Base-by-base conservation (phyloP, 2,888 invertebrate species). In the Ernsta delagoae region DNA sequence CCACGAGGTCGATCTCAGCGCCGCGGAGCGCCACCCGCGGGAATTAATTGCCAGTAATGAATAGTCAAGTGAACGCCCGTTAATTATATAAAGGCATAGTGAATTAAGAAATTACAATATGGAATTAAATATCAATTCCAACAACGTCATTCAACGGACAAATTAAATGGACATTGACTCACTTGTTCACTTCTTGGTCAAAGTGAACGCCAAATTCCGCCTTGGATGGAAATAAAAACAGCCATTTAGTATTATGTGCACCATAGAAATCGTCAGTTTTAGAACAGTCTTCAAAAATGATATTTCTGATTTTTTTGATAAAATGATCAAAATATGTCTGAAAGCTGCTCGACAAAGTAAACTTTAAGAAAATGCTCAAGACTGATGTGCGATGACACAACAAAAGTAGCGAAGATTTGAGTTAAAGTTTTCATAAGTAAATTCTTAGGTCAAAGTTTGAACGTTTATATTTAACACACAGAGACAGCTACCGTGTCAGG, bases 31-130 rank as follows among this genome's bases (percentile, higher is more conserved):
- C 89, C 87, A 86, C 92, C 89, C 92, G 92, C 90, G 92, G 93
- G 93, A 92, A 90, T 93, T 93, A 92, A 93, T 92, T 92, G 92
- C 91, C 86, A 90, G 90, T 92, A 93, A 93, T 93, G 93, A 93
- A 92, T 93, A 93, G 92, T 88, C 92, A 89, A 92, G 92, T 90
- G 91, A 90, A 87, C 89, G 84, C 85, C 88, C 84, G 88, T 90
- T 92, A 91, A 93, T 93, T 92, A 92, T 89, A 87, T 85, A 86
- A 71, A 75, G 74, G 73, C 81, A 84, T 74, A 74, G 74, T 72
- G 73, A 76, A 76, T 76, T 76, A 76, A 74, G 72, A 76, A 73
- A 75, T 73, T 73, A 73, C 59, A 59, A 48, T 61, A 63, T 73
- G 70, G 71, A 73, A 71, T 71, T 76, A 76, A 72, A 3, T 12